Conservation (phyloP, 1,140 invertebrate genomes). For the Heliconius congener region DNA sequence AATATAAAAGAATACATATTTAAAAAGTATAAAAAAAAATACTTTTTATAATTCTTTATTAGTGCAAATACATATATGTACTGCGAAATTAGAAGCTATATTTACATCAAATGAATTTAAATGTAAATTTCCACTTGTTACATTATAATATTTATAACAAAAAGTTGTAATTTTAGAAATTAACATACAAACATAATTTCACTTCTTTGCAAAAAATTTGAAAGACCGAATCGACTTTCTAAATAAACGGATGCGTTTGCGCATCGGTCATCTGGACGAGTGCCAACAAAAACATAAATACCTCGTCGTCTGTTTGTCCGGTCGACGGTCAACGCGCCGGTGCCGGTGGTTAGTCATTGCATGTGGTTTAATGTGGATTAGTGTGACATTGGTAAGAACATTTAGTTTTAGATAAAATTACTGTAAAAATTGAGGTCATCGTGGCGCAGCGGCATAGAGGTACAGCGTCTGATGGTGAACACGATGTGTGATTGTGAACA, state of each 20-base stretch:
- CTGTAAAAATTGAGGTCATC: too few relatives aligned
- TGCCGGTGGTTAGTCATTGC: conserved; percentile 22
- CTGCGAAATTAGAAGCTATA: too few relatives aligned
- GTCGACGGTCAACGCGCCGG: conserved; percentile 42
- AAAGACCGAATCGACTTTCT: conserved; percentile 33
- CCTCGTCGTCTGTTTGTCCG: conserved; percentile 35
- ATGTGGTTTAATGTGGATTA: not conserved
- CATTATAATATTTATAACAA: not conserved
- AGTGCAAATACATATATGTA: not conserved
- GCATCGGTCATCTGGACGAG: conserved; percentile 43
- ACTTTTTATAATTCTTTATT: too few relatives aligned
- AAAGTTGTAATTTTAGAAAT: not conserved
- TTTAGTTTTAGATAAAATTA: not conserved
- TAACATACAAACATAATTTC: conserved; percentile 10
- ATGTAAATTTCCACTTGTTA: not conserved
- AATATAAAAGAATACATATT: too few relatives aligned
- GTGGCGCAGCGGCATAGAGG: too few relatives aligned
- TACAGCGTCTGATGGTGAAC: too few relatives aligned
- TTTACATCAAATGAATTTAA: too few relatives aligned
- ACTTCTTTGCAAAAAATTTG: conserved; percentile 32
- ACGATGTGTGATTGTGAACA: too few relatives aligned
- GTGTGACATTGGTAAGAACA: not conserved
- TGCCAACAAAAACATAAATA: conserved; percentile 44
- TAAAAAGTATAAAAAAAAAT: too few relatives aligned
- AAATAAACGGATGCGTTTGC: conserved; percentile 38